Base-by-base conservation (phyloP, 2,113 vertebrate species). In the Phodopus roborovskii region DNA sequence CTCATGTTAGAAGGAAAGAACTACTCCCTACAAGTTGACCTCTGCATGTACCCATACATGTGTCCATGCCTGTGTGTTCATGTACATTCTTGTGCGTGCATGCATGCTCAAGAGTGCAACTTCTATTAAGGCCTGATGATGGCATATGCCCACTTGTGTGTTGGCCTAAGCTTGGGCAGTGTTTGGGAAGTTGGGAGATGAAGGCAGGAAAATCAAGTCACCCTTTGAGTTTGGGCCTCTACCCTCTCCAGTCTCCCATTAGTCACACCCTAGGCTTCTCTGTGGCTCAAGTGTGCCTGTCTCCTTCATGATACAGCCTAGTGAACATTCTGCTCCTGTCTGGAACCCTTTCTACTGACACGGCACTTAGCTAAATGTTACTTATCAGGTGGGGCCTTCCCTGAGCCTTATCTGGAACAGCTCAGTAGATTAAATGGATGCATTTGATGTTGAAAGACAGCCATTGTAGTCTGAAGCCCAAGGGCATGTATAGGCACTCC, bases 61-160 rank as follows among this genome's bases (percentile, higher is more conserved):
- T 5, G n/a, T 73, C 19, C 8, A 22, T 73, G 39, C 39, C 2
- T 45, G 11, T 75, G 20, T 50, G 74, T 77, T 5, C 6, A 42
- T 66, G 39, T 9, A 5, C 53, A 56, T 42, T 58, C 28, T 13
- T 28, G 4, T 17, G 1, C 16, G 6, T 48, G 45, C 5, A 6
- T n/a, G 9, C 50, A 60, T 19, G 58, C 48, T 88, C 53, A 81
- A 30, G 53, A 8, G 0, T 86, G n/a, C 30, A 26, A 48, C 13
- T 58, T 0, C 42, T 68, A 7, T 28, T 6, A 15, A 19, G 26
- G 53, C n/a, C 50, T 79, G 16, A 50, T 5, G 50, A 22, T 15
- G 17, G 2, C 9, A 1, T 24, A 7, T 39, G 16, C 1, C 3
- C 1, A 7, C n/a, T 42, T 11, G 7, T 74, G 48, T 24, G 7